Evolutionary conservation across 1,140 invertebrate genomes (phyloP).

Genomic region (Drosophila orena): DNA sequence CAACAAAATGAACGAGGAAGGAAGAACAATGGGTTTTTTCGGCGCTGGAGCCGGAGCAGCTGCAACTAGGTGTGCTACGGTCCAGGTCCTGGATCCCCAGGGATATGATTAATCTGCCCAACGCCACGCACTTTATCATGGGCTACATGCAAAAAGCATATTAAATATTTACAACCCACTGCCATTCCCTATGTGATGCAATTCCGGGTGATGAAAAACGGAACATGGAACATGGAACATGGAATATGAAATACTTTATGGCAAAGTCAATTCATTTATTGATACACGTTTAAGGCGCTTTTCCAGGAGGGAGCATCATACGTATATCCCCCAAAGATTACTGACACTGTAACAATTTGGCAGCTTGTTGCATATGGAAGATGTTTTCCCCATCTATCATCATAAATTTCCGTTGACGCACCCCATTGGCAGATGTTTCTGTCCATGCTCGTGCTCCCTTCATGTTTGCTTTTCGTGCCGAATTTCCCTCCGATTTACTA

Average conservation of each 20-base stretch:
- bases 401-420: conserved; percentile 50
- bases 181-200: conserved; percentile 38
- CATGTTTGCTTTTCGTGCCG: conserved; percentile 36
- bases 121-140: conserved; percentile 74
- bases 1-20: conserved; percentile 5
- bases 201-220: conserved; percentile 61
- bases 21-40: conserved; percentile 53
- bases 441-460: conserved; percentile 42
- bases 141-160: conserved; percentile 56
- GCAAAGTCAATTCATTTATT: conserved; percentile 56
- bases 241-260: conserved; percentile 66
- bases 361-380: conserved; percentile 72
- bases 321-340: conserved; percentile 15
- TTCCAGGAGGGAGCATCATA: conserved; percentile 1
- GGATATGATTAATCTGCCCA: conserved; percentile 76
- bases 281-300: conserved; percentile 31
- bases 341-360: conserved; percentile 34
- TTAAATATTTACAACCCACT: conserved; percentile 73
- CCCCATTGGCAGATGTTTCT: conserved; percentile 43
- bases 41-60: conserved; percentile 17
- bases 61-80: conserved; percentile 32
- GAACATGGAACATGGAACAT: conserved; percentile 63
- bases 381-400: conserved; percentile 37
- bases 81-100: conserved; percentile 10
- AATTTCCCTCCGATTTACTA: conserved; percentile 7